These are phyloP conservation scores for Notodonta ziczac DNA, from an alignment of 2,888 invertebrate species.

Conservation along the genomic window DNA sequence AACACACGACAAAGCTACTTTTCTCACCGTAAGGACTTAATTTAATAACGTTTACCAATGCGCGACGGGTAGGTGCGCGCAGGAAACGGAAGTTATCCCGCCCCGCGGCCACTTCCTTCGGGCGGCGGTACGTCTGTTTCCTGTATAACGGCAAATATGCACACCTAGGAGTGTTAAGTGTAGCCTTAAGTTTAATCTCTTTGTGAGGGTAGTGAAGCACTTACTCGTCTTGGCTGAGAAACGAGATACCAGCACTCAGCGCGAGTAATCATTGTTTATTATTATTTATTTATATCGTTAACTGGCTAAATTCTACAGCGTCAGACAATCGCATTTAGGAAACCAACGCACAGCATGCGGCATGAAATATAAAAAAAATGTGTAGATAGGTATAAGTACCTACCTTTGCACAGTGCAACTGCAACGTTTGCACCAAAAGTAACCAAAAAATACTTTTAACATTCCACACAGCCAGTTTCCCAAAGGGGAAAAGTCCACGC, in stretches of 20 bases:
- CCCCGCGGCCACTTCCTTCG: constrained; percentile 47
- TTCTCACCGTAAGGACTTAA: constrained; percentile 2
- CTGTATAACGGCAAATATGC: constrained; percentile 21
- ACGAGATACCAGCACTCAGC: too few species aligned
- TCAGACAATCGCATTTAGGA: too few species aligned
- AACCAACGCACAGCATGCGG: too few species aligned
- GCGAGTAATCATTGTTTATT: too few species aligned
- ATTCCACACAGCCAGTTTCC: neutral
- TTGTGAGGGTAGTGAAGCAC: too few species aligned
- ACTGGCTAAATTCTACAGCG: too few species aligned
- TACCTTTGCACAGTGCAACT: neutral
- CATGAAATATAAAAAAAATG: neutral
- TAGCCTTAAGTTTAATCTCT: too few species aligned
- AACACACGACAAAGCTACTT: neutral
- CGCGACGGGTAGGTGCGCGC: constrained; percentile 29
- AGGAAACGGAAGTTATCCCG: constrained; percentile 55
- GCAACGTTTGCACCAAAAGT: neutral
- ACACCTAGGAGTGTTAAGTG: too few species aligned
- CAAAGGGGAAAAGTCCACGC: neutral
- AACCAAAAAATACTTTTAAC: neutral
- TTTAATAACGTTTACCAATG: constrained; percentile 13
- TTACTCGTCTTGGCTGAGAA: too few species aligned
- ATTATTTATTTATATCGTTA: too few species aligned
- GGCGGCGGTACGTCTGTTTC: constrained; percentile 45
- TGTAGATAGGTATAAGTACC: too few species aligned